Base-by-base conservation (phyloP, 2,888 invertebrate species). In the Oscheius myriophilus region DNA sequence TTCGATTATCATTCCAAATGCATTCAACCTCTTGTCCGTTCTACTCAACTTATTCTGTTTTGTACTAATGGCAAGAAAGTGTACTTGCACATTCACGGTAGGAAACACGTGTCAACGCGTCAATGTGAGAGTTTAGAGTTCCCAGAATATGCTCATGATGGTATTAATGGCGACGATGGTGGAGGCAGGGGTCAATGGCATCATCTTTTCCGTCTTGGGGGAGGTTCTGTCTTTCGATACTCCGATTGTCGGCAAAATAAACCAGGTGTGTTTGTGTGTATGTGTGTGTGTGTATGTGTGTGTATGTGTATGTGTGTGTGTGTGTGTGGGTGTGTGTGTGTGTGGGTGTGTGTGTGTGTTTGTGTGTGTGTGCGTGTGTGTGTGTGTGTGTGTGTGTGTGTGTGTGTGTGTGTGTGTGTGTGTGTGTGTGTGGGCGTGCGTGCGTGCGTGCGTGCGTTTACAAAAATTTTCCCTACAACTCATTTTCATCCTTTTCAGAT, bases 131-230 rank as follows among this genome's bases (percentile, higher is more conserved):
- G 11, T 55, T 42, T 16, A 58, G 58, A 61, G 46, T 23, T 46
- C 61, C 9, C 39, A 49, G 21, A 61, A 61, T 33, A 39, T 61
- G n/a, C 39, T 61, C 6, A 61, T 61, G 49, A 61, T 61, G 61
- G 49, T 46, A 18, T 46, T 61, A 16, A 46, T 61, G 14, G 26
- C 49, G 1, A 49, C 61, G 18, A 61, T 61, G 61, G 33, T 26
- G n/a, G 26, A 49, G n/a, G 46, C 26, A 14, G 46, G 33, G 6
- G 21, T 61, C 49, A 61, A 61, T 26, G 26, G 49, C 33, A 49
- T 61, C 33, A 49, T 61, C 21, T 61, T 25, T 33, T 61, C 61
- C 39, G 33, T 61, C 3, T 16, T 46, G 18, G 61, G 49, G 4
- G 61, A 61, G 49, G 49, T 25, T 46, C 26, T 61, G n/a, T 12